Evolutionary conservation across 2,888 invertebrate genomes (phyloP).

Genomic region (Ceraclea dissimilis): DNA sequence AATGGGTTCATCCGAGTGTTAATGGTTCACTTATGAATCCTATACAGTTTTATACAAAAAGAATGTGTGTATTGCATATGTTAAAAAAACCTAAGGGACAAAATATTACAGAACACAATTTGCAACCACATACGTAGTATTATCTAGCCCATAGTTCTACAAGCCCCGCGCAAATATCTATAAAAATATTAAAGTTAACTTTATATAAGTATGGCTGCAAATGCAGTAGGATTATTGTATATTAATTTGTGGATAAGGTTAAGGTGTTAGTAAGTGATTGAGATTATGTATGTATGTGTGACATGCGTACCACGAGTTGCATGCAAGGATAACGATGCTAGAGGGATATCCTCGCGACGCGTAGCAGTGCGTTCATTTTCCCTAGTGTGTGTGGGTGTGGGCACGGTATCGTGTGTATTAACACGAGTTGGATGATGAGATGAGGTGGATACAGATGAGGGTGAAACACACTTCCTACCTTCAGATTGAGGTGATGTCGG

Average conservation of each 20-base stretch:
- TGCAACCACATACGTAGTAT: background rate
- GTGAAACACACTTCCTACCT: conserved; percentile 14
- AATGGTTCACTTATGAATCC: background rate
- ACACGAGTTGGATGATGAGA: conserved; percentile 1
- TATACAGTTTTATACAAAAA: background rate
- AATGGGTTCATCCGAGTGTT: no score
- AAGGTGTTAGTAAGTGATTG: no score
- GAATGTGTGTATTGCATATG: background rate
- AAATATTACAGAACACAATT: background rate
- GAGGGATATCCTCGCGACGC: conserved; percentile 8
- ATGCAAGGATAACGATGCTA: conserved; percentile 4
- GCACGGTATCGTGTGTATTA: background rate
- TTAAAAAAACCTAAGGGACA: background rate
- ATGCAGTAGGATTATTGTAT: background rate
- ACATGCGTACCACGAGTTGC: background rate
- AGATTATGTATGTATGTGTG: background rate
- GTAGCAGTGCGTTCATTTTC: background rate
- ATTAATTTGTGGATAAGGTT: background rate
- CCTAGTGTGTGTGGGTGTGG: background rate
- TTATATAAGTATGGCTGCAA: no score
- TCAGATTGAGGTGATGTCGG: conserved; percentile 25
- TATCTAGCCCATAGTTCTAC: no score
- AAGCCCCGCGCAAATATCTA: no score
- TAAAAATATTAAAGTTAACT: no score
- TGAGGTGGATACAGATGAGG: conserved; percentile 3